phyloP scores from a whole-genome alignment of 1,140 invertebrate genomes.

The Neodiprion pinetum region DNA sequence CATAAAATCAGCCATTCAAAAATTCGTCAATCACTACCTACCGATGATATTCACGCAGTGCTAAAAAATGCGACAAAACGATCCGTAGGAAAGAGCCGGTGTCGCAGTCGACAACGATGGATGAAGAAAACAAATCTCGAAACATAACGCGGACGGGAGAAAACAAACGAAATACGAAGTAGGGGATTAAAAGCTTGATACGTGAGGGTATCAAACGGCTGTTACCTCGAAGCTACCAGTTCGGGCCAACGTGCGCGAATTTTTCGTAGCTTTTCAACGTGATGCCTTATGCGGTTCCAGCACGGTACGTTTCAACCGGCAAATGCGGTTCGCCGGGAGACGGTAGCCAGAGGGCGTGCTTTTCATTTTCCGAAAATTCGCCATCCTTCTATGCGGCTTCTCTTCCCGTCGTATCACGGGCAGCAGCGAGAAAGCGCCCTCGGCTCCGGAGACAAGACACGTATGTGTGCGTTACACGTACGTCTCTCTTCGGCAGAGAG shows the following conservation, averaged over 20 bases:
- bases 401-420: not conserved
- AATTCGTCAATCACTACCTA: too few relatives aligned
- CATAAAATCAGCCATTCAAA: too few relatives aligned
- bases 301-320: not conserved
- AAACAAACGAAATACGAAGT: constrained; percentile 1
- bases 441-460: too few relatives aligned
- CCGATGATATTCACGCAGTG: too few relatives aligned
- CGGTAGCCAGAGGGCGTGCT: not conserved
- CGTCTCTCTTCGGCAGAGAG: too few relatives aligned
- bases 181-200: not conserved
- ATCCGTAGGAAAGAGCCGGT: too few relatives aligned
- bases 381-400: not conserved
- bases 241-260: not conserved
- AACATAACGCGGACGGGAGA: not conserved
- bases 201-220: not conserved
- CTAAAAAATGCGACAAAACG: too few relatives aligned
- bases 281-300: not conserved
- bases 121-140: not conserved
- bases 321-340: not conserved
- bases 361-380: constrained; percentile 1
- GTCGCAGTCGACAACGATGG: too few relatives aligned
- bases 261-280: not conserved
- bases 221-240: not conserved
- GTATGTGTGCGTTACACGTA: too few relatives aligned
- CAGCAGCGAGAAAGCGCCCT: too few relatives aligned